These are phyloP conservation scores for Ceryle rudis DNA, from an alignment of 2,797 vertebrate genomes.

Conservation along the genomic window DNA sequence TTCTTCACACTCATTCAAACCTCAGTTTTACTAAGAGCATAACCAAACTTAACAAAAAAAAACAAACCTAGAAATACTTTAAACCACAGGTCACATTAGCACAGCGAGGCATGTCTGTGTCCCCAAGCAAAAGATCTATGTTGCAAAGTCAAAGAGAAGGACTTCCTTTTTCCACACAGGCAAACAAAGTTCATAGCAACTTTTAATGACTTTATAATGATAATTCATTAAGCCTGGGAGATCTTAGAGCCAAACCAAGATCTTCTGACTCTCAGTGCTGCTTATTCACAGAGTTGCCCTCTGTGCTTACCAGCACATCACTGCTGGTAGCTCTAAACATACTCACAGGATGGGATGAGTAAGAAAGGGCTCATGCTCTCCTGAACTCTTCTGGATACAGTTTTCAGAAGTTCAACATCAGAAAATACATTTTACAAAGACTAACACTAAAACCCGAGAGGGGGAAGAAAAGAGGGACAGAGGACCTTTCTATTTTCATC, in stretches of 20 bases:
- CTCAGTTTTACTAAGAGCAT: not conserved
- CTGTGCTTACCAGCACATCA: not conserved
- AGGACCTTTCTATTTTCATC: slow-evolving; percentile 46
- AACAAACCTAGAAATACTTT: not conserved
- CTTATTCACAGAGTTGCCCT: not conserved
- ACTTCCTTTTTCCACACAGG: not conserved
- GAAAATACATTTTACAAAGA: slow-evolving; percentile 50
- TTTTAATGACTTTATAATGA: not conserved
- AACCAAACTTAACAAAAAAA: not conserved
- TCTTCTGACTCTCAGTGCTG: not conserved
- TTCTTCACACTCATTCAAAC: not conserved
- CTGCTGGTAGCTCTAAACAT: not conserved
- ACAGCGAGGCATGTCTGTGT: not conserved
- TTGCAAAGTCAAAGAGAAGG: not conserved
- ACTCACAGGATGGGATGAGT: not conserved
- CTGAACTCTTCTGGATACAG: slow-evolving; percentile 8
- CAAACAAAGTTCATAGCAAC: not conserved
- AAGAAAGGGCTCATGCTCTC: not conserved
- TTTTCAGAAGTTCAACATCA: slow-evolving; percentile 51
- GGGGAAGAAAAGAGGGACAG: not conserved
- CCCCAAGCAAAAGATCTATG: not conserved
- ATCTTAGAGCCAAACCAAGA: not conserved
- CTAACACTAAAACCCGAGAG: slow-evolving; percentile 24
- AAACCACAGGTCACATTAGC: not conserved
- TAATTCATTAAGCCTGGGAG: not conserved